phyloP scores from a whole-genome alignment of 1,140 invertebrate species.

The Diorhabda carinulata region DNA sequence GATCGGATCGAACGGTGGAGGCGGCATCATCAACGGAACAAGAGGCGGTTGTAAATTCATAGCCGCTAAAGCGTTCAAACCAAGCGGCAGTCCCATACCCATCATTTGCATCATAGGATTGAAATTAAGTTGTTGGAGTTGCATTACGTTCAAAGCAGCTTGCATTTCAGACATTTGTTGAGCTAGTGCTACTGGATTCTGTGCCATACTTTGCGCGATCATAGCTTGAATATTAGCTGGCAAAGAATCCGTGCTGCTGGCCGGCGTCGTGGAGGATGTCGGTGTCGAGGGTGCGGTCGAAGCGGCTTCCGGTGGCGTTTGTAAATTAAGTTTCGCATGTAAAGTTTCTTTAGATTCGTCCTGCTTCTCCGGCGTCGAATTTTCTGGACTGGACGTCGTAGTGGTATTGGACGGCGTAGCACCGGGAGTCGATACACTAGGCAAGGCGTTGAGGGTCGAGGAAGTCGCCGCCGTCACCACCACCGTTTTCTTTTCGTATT shows the following conservation, averaged over 20 bases:
- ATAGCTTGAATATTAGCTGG: conserved; percentile 51
- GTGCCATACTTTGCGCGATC: conserved; percentile 50
- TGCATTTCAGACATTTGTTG: conserved; percentile 83
- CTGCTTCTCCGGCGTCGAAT: conserved; percentile 53
- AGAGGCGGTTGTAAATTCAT: conserved; percentile 85
- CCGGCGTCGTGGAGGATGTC: conserved; percentile 59
- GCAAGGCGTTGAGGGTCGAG: conserved; percentile 54
- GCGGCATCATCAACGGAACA: conserved; percentile 86
- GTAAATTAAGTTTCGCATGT: conserved; percentile 47
- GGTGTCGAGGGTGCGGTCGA: conserved; percentile 60
- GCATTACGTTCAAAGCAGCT: conserved; percentile 81
- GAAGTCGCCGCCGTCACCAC: conserved; percentile 62
- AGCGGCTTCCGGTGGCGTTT: conserved; percentile 53
- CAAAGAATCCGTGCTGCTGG: conserved; percentile 60
- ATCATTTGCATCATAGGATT: conserved; percentile 82
- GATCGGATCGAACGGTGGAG: conserved; percentile 68
- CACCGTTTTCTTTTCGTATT: conserved; percentile 77
- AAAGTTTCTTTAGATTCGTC: conserved; percentile 52
- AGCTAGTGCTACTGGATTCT: conserved; percentile 60
- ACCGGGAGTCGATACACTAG: conserved; percentile 56
- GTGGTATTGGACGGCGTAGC: conserved; percentile 36
- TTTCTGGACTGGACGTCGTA: conserved; percentile 35
- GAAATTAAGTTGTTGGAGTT: conserved; percentile 76
- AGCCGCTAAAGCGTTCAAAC: conserved; percentile 75
- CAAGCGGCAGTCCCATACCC: conserved; percentile 79